Conservation (phyloP, 2,113 vertebrate genomes). For the Thalassoma bifasciatum region DNA sequence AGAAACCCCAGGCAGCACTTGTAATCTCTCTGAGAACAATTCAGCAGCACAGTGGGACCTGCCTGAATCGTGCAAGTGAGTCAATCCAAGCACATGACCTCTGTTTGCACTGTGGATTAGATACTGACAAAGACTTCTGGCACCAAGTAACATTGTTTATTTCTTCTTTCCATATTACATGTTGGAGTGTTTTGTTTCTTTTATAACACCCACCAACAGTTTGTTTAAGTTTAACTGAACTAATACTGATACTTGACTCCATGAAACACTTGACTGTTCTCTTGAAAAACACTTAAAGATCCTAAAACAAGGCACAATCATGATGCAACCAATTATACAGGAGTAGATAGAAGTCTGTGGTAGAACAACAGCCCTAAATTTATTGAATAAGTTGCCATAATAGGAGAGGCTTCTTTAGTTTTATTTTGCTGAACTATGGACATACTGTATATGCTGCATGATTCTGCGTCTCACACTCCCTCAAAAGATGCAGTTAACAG, state of each 20-base stretch:
- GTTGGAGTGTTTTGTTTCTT: not conserved
- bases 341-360: too few species aligned
- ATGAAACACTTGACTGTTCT: not conserved
- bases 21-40: constrained; percentile 20
- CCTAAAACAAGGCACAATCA: not conserved
- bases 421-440: constrained; percentile 4
- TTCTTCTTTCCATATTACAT: too few species aligned
- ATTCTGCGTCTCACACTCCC: constrained; percentile 1
- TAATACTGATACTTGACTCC: too few species aligned
- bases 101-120: not conserved
- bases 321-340: too few species aligned
- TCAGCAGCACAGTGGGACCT: constrained; percentile 16
- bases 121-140: not conserved
- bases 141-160: not conserved
- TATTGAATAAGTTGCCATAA: constrained; percentile 13
- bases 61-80: constrained; percentile 11
- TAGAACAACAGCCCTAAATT: not conserved
- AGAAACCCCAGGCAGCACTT: constrained; percentile 16
- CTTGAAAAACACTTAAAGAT: constrained; percentile 1
- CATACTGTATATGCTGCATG: not conserved
- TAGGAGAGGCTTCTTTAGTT: not conserved
- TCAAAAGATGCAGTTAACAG: not conserved
- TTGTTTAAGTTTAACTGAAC: not conserved
- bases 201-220: not conserved
- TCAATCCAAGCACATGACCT: constrained; percentile 27